phyloP scores from a whole-genome alignment of 2,113 vertebrate species.

The Tragelaphus buxtoni region DNA sequence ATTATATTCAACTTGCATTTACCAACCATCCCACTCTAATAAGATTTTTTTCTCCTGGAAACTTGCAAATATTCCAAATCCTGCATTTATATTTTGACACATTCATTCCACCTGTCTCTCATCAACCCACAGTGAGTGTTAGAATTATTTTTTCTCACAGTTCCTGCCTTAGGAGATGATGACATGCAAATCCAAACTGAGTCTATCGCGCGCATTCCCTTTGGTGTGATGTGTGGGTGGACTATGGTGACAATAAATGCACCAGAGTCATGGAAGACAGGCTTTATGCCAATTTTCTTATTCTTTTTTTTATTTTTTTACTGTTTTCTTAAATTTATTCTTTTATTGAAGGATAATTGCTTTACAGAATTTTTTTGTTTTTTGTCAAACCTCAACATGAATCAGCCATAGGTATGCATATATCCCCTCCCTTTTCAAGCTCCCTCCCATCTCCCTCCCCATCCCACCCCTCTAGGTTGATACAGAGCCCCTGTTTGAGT shows the following conservation, averaged over 20 bases:
- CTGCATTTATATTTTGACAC: slow-evolving; percentile 16
- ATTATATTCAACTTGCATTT: background rate
- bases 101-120: slow-evolving; percentile 20
- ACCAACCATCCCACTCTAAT: background rate
- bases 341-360: background rate
- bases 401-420: background rate
- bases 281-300: background rate
- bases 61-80: slow-evolving; percentile 29
- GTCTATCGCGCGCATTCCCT: background rate
- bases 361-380: background rate
- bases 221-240: background rate
- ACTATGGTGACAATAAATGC: background rate
- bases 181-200: background rate
- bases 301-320: background rate
- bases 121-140: background rate
- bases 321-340: background rate
- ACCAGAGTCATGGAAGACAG: background rate
- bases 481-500: background rate
- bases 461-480: background rate
- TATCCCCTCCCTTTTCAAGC: background rate
- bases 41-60: background rate
- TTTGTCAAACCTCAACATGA: background rate
- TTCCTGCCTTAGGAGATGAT: background rate
- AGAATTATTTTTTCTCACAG: background rate
- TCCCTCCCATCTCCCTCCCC: background rate